Base-by-base conservation (phyloP, 2,888 invertebrate species). In the Tineola bisselliella region DNA sequence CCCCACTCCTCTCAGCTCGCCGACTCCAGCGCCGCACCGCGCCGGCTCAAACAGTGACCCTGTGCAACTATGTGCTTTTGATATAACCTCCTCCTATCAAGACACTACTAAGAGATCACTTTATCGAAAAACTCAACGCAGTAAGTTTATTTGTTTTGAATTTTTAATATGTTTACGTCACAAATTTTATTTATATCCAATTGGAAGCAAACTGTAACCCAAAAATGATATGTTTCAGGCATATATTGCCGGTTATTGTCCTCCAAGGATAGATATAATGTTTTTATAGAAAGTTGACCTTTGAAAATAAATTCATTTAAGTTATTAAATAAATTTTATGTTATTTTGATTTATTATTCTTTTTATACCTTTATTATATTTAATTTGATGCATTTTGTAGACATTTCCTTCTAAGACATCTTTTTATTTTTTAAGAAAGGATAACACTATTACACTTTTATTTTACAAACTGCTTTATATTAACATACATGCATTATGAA, bases 1-100 rank as follows among this genome's bases (percentile, higher is more conserved):
- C 38, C 38, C 38, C 38, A 38, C n/a, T 38, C 38, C 38, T 38
- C 38, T 38, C 38, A 38, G 38, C 31, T 15, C 48, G 48, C 11
- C 25, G 69, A 71, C 67, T 63, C 61, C 66, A 62, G 66, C 65
- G 61, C 52, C 65, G 64, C 18, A 65, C 66, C 63, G 67, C 66
- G 65, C 69, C 65, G 65, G 64, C 67, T 56, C 30, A 5, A 6
- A 6, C 38, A 12, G 15, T 58, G 17, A 31, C 58, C 58, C 58
- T 58, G 58, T 58, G 58, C 12, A 58, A 58, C 33, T 58, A 31
- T 58, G 58, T 58, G 58, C 58, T 58, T 58, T 33, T 17, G 33
- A 25, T 25, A 6, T 33, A 12, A 19, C 25, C 12, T 17, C 54
- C 25, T 18, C 54, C 54, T 13, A 10, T 17, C 48, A 48, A 13